These are phyloP conservation scores for Liposcelis brunnea DNA, from an alignment of 2,888 invertebrate species.

Conservation along the genomic window DNA sequence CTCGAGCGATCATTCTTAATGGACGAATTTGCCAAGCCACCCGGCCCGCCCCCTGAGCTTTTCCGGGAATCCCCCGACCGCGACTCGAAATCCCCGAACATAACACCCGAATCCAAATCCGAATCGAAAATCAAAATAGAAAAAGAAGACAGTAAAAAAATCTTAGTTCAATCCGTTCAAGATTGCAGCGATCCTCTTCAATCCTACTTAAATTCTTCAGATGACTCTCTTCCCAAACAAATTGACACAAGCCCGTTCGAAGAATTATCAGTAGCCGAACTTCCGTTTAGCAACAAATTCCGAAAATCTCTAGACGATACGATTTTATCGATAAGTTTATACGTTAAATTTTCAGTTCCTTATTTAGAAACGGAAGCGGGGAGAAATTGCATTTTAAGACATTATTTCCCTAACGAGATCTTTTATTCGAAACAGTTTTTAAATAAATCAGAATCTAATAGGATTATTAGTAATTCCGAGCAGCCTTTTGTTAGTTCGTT, in stretches of 20 bases:
- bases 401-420: slow-evolving; percentile 53
- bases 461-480: slow-evolving; percentile 16
- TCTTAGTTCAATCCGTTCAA: slow-evolving; percentile 35
- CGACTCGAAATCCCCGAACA: neutral
- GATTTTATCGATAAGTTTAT: slow-evolving; percentile 71
- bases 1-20: slow-evolving; percentile 80
- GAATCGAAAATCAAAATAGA: neutral
- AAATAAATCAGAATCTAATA: slow-evolving; percentile 23
- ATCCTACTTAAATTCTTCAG: slow-evolving; percentile 31
- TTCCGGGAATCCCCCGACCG: slow-evolving; percentile 7
- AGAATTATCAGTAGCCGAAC: slow-evolving; percentile 34
- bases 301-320: slow-evolving; percentile 56
- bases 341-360: slow-evolving; percentile 55
- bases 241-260: slow-evolving; percentile 20
- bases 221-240: slow-evolving; percentile 25
- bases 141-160: slow-evolving; percentile 7
- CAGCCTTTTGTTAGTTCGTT: slow-evolving; percentile 2
- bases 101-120: neutral
- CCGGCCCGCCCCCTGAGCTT: slow-evolving; percentile 21
- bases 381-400: slow-evolving; percentile 50
- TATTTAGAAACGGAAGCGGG: slow-evolving; percentile 76
- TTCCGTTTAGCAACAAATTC: slow-evolving; percentile 47
- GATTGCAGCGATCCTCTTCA: slow-evolving; percentile 74
- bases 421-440: slow-evolving; percentile 49
- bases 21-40: slow-evolving; percentile 68